These are phyloP conservation scores for Menidia beryllina DNA, from an alignment of 2,113 vertebrate species.

Conservation along the genomic window DNA sequence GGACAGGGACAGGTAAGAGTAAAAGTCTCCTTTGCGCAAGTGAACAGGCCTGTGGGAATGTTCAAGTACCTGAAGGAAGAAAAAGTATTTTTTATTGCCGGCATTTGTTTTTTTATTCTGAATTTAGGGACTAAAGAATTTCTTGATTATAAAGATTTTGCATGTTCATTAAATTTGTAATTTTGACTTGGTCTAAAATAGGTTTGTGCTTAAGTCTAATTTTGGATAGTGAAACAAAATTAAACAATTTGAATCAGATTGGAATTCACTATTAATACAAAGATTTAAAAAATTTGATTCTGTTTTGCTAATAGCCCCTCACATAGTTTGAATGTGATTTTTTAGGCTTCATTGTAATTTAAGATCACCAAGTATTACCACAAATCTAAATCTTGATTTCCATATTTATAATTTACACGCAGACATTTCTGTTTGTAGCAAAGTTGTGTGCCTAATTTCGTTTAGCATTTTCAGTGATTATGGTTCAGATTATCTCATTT, in stretches of 20 bases:
- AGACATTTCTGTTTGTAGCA: slow-evolving; percentile 27
- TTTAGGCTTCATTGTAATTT: background rate
- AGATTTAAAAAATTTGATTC: too few species aligned
- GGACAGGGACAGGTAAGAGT: slow-evolving; percentile 97
- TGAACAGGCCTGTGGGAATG: slow-evolving; percentile 93
- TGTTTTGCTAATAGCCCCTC: too few species aligned
- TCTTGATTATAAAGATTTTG: background rate
- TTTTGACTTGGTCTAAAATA: background rate
- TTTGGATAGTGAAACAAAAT: too few species aligned
- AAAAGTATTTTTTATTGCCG: slow-evolving; percentile 2
- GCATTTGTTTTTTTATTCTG: background rate
- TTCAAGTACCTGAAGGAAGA: slow-evolving; percentile 84
- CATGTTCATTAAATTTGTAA: background rate
- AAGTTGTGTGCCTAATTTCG: slow-evolving; percentile 51
- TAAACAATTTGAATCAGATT: too few species aligned
- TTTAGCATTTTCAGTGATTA: slow-evolving; percentile 50
- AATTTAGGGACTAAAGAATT: background rate
- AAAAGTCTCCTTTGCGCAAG: slow-evolving; percentile 95
- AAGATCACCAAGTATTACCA: slow-evolving; percentile 6
- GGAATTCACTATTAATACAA: too few species aligned
- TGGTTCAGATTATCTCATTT: slow-evolving; percentile 43
- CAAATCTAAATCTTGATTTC: slow-evolving; percentile 13
- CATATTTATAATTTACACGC: slow-evolving; percentile 33
- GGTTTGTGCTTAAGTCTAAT: too few species aligned
- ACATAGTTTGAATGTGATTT: background rate